Percentiles rank a stretch among this genome's conserved stretches.
Conservation (phyloP, 2,888 invertebrate species). For the Leptinotarsa rubiginosa region DNA sequence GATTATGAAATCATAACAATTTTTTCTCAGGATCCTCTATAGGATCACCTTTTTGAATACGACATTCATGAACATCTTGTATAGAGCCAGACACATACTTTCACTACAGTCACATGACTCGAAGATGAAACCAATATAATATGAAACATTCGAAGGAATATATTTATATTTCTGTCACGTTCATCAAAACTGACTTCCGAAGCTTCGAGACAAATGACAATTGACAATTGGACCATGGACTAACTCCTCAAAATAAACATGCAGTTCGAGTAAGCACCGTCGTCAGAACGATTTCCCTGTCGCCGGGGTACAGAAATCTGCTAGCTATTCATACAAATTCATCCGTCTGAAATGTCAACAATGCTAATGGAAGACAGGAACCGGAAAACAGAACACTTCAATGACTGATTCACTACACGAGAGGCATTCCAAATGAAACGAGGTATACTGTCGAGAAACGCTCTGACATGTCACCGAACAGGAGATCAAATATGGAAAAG, state of each 20-base stretch:
- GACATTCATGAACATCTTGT: too few relatives aligned
- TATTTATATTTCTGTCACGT: too few relatives aligned
- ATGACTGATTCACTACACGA: constrained; percentile 35
- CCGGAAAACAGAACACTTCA: constrained; percentile 36
- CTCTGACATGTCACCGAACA: constrained; percentile 17
- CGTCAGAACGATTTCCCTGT: background rate
- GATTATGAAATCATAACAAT: too few relatives aligned
- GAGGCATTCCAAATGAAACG: constrained; percentile 32
- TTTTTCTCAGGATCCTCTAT: too few relatives aligned
- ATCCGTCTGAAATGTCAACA: constrained; percentile 35
- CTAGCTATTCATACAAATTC: constrained; percentile 35
- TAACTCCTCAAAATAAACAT: background rate
- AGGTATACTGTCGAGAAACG: constrained; percentile 19
- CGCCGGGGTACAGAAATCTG: constrained; percentile 25
- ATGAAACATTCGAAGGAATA: too few relatives aligned
- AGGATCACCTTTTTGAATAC: too few relatives aligned
- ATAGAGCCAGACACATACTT: too few relatives aligned
- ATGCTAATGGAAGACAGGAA: constrained; percentile 33
- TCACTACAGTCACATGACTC: too few relatives aligned
- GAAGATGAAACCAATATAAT: too few relatives aligned
- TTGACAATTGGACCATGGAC: background rate
- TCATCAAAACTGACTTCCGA: too few relatives aligned
- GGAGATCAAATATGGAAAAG: background rate
- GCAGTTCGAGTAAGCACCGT: constrained; percentile 3
- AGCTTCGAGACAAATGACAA: too few relatives aligned